These are phyloP conservation scores for Metallyticus violacea DNA, from an alignment of 2,888 invertebrate species.

Conservation along the genomic window DNA sequence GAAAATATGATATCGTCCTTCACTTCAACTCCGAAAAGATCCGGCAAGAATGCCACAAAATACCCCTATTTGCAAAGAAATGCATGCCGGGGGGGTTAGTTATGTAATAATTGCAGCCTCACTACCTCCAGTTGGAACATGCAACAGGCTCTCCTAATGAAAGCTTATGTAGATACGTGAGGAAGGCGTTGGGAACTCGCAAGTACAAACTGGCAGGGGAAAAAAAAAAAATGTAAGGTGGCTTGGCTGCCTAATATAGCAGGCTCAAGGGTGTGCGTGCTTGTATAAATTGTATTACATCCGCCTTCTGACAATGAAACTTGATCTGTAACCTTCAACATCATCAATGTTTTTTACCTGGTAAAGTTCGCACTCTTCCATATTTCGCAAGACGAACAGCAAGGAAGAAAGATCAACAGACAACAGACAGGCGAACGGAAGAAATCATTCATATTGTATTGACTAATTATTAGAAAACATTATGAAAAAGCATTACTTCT, in stretches of 20 bases:
- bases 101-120: background rate
- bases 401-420: no score
- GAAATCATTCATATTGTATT: no score
- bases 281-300: background rate
- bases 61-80: background rate
- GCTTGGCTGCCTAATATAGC: background rate
- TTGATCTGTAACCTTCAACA: background rate
- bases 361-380: no score
- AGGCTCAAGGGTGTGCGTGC: background rate
- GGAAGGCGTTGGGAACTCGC: background rate
- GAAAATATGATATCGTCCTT: background rate
- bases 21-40: background rate
- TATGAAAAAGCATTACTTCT: no score
- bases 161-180: background rate
- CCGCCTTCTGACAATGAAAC: background rate
- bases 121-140: background rate
- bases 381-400: no score
- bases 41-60: background rate
- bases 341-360: no score
- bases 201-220: background rate
- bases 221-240: background rate
- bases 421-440: no score
- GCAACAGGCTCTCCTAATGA: background rate
- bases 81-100: background rate
- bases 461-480: no score